phyloP scores from a whole-genome alignment of 2,113 vertebrate species.

The Pycnonotus jocosus region DNA sequence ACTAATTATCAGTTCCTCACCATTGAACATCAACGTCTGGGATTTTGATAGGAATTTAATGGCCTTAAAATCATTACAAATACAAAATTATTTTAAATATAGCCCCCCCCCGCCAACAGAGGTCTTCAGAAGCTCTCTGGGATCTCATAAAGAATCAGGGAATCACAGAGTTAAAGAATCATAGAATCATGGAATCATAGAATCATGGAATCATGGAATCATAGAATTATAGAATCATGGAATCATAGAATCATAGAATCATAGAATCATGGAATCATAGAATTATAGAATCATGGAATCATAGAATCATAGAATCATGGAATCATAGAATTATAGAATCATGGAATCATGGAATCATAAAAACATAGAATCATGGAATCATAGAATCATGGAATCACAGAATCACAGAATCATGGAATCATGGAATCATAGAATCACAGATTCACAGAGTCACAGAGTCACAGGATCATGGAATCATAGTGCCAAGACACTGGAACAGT shows the following conservation, averaged over 20 bases:
- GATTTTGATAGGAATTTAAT: background rate
- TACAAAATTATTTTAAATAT: background rate
- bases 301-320: accelerated
- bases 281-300: accelerated
- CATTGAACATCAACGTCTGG: background rate
- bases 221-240: accelerated
- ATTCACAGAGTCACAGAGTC: background rate
- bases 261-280: accelerated
- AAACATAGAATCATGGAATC: background rate
- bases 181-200: accelerated
- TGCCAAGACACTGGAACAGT: background rate
- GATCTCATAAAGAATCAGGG: background rate
- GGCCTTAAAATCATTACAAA: background rate
- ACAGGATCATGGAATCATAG: background rate
- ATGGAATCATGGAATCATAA: accelerated
- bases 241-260: accelerated
- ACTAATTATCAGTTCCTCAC: background rate
- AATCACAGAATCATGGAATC: too few species aligned
- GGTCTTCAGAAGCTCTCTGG: background rate
- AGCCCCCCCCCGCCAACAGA: background rate
- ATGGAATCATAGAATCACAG: background rate
- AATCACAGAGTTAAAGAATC: accelerated
- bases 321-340: accelerated
- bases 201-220: accelerated
- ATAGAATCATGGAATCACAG: too few species aligned